phyloP scores from a whole-genome alignment of 2,888 invertebrate species.

The Tuberolachnus salignus region DNA sequence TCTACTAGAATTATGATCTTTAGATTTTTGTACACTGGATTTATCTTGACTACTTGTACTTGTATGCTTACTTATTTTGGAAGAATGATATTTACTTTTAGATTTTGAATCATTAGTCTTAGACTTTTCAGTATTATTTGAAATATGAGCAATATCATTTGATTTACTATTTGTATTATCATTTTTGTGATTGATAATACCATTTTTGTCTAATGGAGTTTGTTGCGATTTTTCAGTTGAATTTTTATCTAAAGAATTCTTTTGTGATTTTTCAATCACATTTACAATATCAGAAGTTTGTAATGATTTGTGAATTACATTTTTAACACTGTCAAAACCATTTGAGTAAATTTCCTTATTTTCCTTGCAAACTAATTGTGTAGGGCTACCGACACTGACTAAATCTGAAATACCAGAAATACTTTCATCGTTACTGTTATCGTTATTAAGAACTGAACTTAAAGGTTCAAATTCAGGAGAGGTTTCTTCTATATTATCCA shows the following conservation, averaged over 20 bases:
- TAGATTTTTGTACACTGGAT: slow-evolving; percentile 11
- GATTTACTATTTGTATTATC: neutral
- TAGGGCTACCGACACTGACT: slow-evolving; percentile 38
- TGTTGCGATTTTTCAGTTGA: neutral
- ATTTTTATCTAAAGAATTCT: slow-evolving; percentile 15
- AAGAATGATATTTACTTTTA: slow-evolving; percentile 33
- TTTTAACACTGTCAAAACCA: slow-evolving; percentile 23
- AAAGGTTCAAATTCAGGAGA: slow-evolving; percentile 48
- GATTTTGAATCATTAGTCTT: slow-evolving; percentile 9
- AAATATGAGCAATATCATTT: neutral
- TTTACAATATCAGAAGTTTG: neutral
- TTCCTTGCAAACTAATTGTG: slow-evolving; percentile 7
- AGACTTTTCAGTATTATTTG: neutral
- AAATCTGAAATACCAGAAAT: slow-evolving; percentile 44
- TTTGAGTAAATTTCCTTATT: slow-evolving; percentile 4
- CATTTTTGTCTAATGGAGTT: slow-evolving; percentile 18
- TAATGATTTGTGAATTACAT: neutral
- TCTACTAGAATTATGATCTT: slow-evolving; percentile 27
- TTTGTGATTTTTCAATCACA: slow-evolving; percentile 7
- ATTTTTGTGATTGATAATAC: slow-evolving; percentile 6
- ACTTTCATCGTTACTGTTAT: slow-evolving; percentile 42
- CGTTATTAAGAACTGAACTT: slow-evolving; percentile 29
- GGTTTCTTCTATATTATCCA: slow-evolving; percentile 4
- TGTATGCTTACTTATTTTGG: neutral
- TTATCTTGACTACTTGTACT: slow-evolving; percentile 5